phyloP scores from a whole-genome alignment of 2,113 vertebrate genomes.

The Lucifuga dentata region DNA sequence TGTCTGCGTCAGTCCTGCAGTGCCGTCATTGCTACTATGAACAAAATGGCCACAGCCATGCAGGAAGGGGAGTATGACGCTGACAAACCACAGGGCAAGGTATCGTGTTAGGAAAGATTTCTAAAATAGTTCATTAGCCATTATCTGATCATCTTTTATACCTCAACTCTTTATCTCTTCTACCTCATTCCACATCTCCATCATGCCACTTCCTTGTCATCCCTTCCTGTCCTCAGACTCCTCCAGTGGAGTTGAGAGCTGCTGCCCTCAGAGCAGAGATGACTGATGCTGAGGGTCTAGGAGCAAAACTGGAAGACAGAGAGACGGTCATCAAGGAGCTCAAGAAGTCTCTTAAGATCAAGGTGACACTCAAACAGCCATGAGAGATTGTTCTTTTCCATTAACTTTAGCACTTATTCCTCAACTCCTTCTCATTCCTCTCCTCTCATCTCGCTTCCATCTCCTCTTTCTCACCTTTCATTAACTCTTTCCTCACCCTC shows the following conservation, averaged over 20 bases:
- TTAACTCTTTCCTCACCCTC: background rate
- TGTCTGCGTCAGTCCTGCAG: slow-evolving; percentile 93
- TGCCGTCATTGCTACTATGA: slow-evolving; percentile 94
- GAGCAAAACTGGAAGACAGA: slow-evolving; percentile 95
- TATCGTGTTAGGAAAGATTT: slow-evolving; percentile 25
- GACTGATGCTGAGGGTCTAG: slow-evolving; percentile 94
- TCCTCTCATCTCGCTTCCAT: too few species aligned
- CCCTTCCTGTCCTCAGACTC: slow-evolving; percentile 59
- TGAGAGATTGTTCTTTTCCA: too few species aligned
- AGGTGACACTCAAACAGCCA: slow-evolving; percentile 80
- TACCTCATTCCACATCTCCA: background rate
- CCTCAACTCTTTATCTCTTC: background rate
- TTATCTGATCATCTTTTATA: background rate
- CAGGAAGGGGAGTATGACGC: slow-evolving; percentile 98
- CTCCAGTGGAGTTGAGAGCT: slow-evolving; percentile 89
- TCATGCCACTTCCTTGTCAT: background rate
- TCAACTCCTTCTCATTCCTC: too few species aligned
- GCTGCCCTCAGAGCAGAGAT: slow-evolving; percentile 93
- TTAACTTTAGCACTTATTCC: too few species aligned
- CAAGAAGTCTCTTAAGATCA: slow-evolving; percentile 98
- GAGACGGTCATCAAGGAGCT: slow-evolving; percentile 96
- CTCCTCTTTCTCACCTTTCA: background rate
- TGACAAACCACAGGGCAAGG: slow-evolving; percentile 85
- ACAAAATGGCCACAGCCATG: slow-evolving; percentile 99
- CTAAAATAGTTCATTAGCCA: too few species aligned